Base-by-base conservation (phyloP, 2,888 invertebrate genomes). In the Megamerina dolium region DNA sequence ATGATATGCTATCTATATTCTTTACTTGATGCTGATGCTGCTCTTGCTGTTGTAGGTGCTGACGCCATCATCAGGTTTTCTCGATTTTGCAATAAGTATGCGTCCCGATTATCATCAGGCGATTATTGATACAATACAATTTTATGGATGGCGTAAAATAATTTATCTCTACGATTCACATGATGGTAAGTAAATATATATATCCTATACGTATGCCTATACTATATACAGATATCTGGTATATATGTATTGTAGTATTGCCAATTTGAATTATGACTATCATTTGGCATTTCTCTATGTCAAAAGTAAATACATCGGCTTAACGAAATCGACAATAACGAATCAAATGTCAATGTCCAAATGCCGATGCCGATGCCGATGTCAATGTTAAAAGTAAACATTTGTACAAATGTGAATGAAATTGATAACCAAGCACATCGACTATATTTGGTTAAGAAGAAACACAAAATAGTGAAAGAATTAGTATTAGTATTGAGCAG, bases 51-150 rank as follows among this genome's bases (percentile, higher is more conserved):
- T 66, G 44, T 70, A 86, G 86, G 89, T 90, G 34, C 78, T 87
- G 49, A 85, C 87, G 10, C 90, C 90, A 23, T 88, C 90, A 14
- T 89, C 89, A 3, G 89, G 90, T n/a, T 80, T 87, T 58, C 77
- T 89, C 60, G 90, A 91, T 74, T 89, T 86, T 66, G 92, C 91
- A 40, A 85, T 92, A 62, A 90, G 90, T 70, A 86, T 97, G 85
- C 80, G 93, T 50, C 96, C 97, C 29, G 89, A 95, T 73, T 94
- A 94, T 74, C 91, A 94, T 72, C 85, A 85, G 63, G 94, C 96
- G 45, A 87, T 97, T 65, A 87, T 95, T 56, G 95, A 95, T 74
- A 87, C 94, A 45, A 91, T 97, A 61, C 79, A 85, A 52, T 85
- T 88, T 73, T 96, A 96, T 72, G 86, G 80, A 46, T 88, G 87